Base-by-base conservation (phyloP, 30 jellyfish, hydroid and myxozoan genomes). In the Chrysaora quinquecirrha region DNA sequence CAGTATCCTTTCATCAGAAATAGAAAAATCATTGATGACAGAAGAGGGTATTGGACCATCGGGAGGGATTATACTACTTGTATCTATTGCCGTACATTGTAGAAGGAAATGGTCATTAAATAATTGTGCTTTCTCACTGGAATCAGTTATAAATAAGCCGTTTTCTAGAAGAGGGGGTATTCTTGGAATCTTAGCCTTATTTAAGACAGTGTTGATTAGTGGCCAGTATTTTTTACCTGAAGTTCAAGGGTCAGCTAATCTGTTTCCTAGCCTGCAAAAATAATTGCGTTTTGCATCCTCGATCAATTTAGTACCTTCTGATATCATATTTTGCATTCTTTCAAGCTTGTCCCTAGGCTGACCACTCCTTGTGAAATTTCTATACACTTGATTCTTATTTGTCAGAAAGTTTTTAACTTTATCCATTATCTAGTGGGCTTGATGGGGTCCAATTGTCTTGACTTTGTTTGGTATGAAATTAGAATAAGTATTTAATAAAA, bases 391-490 rank as follows among this genome's bases (percentile, higher is more conserved):
- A n/a, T n/a, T n/a, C n/a, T n/a, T n/a, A n/a, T n/a, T n/a, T n/a
- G n/a, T n/a, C n/a, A n/a, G n/a, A n/a, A n/a, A n/a, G n/a, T n/a
- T n/a, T n/a, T n/a, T n/a, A n/a, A n/a, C n/a, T n/a, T n/a, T n/a
- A n/a, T n/a, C n/a, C n/a, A n/a, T 75, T 75, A 43, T 43, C 58
- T 16, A 43, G 58, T 9, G 58, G 58, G 58, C 58, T 43, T 82
- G 84, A 35, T 64, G 84, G 50, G 84, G 73, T 46, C 76, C 73
- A 31, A 72, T 56, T 30, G 82, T 84, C 33, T 47, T 72, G 28
- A 62, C 76, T 56, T 32, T 33, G 95, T 84, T 32, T 20, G 95
- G 88, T 28, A 47, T n/a, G n/a, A n/a, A n/a, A n/a, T n/a, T n/a
- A n/a, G n/a, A n/a, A n/a, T n/a, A n/a, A n/a, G n/a, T n/a, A 33